Evolutionary conservation across 1,140 invertebrate genomes (phyloP).

Genomic region (Cyclina sinensis): DNA sequence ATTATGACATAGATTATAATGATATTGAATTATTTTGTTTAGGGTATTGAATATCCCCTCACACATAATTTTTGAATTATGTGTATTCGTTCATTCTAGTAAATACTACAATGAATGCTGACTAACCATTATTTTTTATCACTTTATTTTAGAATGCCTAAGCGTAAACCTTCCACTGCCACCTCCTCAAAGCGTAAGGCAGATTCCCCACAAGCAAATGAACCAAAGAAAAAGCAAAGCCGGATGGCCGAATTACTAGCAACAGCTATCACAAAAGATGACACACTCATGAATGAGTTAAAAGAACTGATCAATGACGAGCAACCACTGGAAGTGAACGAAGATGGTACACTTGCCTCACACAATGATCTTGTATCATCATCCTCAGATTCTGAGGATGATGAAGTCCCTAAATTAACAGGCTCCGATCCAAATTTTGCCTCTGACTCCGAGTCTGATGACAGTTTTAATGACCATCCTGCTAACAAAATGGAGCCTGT

Average conservation of each 20-base stretch:
- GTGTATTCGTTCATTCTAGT: no score
- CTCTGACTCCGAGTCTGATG: no score
- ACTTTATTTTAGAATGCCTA: background rate
- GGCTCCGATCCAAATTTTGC: no score
- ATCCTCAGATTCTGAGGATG: background rate
- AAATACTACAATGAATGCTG: no score
- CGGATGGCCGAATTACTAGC: background rate
- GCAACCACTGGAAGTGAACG: background rate
- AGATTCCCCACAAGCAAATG: background rate
- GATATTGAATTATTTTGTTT: no score
- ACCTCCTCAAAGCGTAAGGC: background rate
- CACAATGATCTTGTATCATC: no score
- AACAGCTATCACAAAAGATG: background rate
- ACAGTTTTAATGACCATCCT: no score
- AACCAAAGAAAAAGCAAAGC: background rate
- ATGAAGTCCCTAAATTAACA: background rate
- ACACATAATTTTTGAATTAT: no score
- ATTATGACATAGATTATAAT: no score
- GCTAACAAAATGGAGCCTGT: background rate
- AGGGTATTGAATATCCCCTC: no score
- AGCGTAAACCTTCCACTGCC: background rate
- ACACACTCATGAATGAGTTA: background rate
- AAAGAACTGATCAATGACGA: background rate
- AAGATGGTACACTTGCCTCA: no score
- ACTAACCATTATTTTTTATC: no score